Evolutionary conservation across 1,140 invertebrate genomes (phyloP), one percentile per base, ranked within the genome.

Genomic region (Cotesia vestalis): DNA sequence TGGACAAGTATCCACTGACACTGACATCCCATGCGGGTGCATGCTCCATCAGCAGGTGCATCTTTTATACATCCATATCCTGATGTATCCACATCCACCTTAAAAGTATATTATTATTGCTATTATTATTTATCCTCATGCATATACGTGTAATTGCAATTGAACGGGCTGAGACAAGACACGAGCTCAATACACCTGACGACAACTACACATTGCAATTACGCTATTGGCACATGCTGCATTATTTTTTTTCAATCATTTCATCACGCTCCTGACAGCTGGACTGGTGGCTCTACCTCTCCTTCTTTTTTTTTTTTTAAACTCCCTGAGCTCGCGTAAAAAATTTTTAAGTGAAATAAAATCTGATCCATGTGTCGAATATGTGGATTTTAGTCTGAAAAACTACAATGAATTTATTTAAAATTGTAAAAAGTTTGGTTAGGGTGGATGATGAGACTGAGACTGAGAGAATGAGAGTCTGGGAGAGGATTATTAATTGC

Each of bases 31-130:
- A 78, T 79, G 82, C 81, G 82, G 81, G 82, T 80, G 81, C 79
- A 77, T 80, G 81, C 79, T 76, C 77, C 81, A 83, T 81, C 81
- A 83, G 83, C 78, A 73, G 70, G 76, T 77, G 73, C 68, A 62
- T 51, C 40, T 36, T 14, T 61, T 51, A 40, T 27, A 27, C 27
- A 27, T 27, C 40, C 55, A 55, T n/a, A 55, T 20, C n/a, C 14
- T 40, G n/a, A 6, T 35, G 27, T n/a, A 55, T 27, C 27, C 27
- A 27, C 27, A 27, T 27, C 27, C 63, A 20, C 57, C 59, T 67
- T 66, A 36, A 27, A 27, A 72, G 20, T 60, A 66, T 77, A 79
- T 80, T 82, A 80, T 78, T 82, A 79, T 81, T 80, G 81, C 81
- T 80, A 80, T 75, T 64, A 72, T 69, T 72, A 53, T 71, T 14